Conservation (phyloP, 2,888 invertebrate genomes). For the Disparrhopalites patrizii region DNA sequence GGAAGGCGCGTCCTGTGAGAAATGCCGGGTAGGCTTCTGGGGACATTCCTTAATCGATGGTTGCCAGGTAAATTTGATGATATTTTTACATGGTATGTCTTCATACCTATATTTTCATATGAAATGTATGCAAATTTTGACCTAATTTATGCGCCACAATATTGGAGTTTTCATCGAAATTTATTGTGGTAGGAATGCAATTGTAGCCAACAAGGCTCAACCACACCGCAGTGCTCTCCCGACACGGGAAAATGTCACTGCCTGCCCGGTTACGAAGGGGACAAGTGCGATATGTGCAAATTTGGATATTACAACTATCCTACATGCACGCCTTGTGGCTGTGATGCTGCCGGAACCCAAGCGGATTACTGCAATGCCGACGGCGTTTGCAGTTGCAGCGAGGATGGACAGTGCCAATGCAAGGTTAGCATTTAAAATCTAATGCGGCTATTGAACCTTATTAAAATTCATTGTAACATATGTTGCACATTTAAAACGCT, state of each 20-base stretch:
- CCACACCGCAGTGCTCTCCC: slow-evolving; percentile 64
- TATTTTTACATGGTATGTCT: too few relatives aligned
- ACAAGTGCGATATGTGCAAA: slow-evolving; percentile 76
- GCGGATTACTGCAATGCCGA: slow-evolving; percentile 54
- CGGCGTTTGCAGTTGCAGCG: slow-evolving; percentile 65
- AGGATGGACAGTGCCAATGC: slow-evolving; percentile 79
- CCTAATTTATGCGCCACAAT: background rate
- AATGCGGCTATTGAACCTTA: too few relatives aligned
- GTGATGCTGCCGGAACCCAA: slow-evolving; percentile 69
- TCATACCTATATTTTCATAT: background rate
- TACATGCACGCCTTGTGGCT: slow-evolving; percentile 78
- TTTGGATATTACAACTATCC: slow-evolving; percentile 86
- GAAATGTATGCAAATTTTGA: background rate
- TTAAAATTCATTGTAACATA: too few relatives aligned
- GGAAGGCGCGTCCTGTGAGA: slow-evolving; percentile 74
- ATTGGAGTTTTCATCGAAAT: background rate
- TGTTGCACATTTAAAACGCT: too few relatives aligned
- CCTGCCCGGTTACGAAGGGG: slow-evolving; percentile 68
- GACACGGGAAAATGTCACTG: slow-evolving; percentile 71
- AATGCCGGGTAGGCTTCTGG: slow-evolving; percentile 77
- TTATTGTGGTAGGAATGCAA: slow-evolving; percentile 58
- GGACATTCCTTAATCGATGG: slow-evolving; percentile 71
- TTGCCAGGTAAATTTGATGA: slow-evolving; percentile 70
- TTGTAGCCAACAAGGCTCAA: slow-evolving; percentile 68
- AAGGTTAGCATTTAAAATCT: slow-evolving; percentile 66